Percentiles rank a stretch among this genome's conserved stretches.
phyloP scores from a whole-genome alignment of 1,140 invertebrate species.

The Heliconius melpomene region DNA sequence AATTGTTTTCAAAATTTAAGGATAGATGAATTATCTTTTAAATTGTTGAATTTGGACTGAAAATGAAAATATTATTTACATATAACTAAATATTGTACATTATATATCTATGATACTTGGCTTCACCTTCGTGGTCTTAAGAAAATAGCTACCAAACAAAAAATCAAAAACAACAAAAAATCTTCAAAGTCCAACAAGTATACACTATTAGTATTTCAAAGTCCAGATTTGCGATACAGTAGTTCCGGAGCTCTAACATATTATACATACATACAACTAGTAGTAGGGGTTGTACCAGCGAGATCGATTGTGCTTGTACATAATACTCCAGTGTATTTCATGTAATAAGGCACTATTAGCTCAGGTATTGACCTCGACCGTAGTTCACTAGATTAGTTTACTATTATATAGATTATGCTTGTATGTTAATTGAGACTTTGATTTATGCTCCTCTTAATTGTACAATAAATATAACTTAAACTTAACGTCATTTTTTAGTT shows the following conservation, averaged over 20 bases:
- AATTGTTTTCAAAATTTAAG: too few relatives aligned
- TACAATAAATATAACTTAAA: too few relatives aligned
- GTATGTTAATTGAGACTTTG: not conserved
- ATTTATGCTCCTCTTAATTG: not conserved
- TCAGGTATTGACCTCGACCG: not conserved
- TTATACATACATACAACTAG: not conserved
- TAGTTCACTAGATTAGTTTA: not conserved
- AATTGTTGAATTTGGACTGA: too few relatives aligned
- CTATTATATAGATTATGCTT: not conserved
- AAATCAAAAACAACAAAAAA: too few relatives aligned
- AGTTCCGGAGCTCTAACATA: not conserved
- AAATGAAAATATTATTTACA: too few relatives aligned
- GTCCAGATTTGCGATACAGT: not conserved
- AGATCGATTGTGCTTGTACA: constrained; percentile 4
- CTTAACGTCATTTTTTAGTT: too few relatives aligned
- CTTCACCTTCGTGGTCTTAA: too few relatives aligned
- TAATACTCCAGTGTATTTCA: constrained; percentile 1
- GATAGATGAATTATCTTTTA: too few relatives aligned
- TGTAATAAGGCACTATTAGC: constrained; percentile 1
- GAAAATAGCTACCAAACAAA: too few relatives aligned
- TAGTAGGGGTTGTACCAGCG: not conserved
- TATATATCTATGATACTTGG: too few relatives aligned
- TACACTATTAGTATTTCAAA: not conserved
- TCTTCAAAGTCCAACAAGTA: too few relatives aligned
- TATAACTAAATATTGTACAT: too few relatives aligned